Evolutionary conservation across 1,140 invertebrate species (phyloP).

Genomic region (Danaus melanippus): DNA sequence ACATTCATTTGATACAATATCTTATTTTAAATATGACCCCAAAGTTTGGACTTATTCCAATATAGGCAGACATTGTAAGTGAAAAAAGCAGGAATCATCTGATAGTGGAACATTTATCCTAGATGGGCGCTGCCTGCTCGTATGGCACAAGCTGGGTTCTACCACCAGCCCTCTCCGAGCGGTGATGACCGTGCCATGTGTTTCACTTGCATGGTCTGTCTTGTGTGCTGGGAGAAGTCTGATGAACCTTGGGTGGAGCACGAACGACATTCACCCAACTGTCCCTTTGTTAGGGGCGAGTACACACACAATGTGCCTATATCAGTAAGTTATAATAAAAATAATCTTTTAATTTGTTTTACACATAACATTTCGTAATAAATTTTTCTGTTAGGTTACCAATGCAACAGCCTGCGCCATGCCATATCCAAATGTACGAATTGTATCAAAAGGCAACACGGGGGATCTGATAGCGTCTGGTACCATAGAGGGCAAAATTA

Average conservation of each 20-base stretch:
- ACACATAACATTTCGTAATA: not conserved
- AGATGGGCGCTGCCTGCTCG: constrained; percentile 95
- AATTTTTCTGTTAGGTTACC: constrained; percentile 73
- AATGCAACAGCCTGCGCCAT: constrained; percentile 89
- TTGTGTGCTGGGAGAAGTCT: constrained; percentile 96
- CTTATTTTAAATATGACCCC: too few relatives aligned
- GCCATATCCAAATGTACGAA: constrained; percentile 66
- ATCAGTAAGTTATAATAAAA: constrained; percentile 61
- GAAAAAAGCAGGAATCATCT: too few relatives aligned
- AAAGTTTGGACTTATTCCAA: too few relatives aligned
- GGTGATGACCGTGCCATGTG: constrained; percentile 96
- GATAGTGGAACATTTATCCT: constrained; percentile 1
- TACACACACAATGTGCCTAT: constrained; percentile 97
- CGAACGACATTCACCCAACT: constrained; percentile 92
- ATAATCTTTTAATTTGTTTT: constrained; percentile 6
- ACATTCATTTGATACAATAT: too few relatives aligned
- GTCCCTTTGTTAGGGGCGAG: constrained; percentile 94
- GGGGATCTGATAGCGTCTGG: constrained; percentile 82
- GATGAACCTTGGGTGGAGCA: constrained; percentile 98
- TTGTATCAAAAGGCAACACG: constrained; percentile 74
- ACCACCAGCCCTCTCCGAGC: constrained; percentile 90
- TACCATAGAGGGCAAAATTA: constrained; percentile 69
- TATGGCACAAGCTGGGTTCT: constrained; percentile 97
- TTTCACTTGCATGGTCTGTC: constrained; percentile 93
- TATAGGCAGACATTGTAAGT: too few relatives aligned